phyloP scores from a whole-genome alignment of 2,888 invertebrate species.

The Peribatodes rhomboidaria region DNA sequence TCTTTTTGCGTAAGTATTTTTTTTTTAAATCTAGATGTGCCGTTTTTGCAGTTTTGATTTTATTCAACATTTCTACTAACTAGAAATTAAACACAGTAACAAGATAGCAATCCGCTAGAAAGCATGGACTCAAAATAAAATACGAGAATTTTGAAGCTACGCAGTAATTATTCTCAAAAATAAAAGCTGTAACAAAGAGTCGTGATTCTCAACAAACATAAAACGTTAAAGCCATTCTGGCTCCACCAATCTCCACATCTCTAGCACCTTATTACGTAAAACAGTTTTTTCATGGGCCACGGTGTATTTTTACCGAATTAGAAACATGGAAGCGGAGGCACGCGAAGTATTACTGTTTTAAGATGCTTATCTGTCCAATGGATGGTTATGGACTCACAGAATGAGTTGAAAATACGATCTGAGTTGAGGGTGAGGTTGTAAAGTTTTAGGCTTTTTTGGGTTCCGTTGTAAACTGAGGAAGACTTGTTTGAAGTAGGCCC shows the following conservation, averaged over 20 bases:
- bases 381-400: conserved; percentile 79
- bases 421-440: conserved; percentile 11
- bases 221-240: conserved; percentile 25
- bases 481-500: no score
- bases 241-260: conserved; percentile 21
- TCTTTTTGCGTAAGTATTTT: no score
- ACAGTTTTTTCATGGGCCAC: conserved; percentile 50
- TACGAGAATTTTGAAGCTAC: neutral
- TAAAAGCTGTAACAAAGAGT: neutral
- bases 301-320: conserved; percentile 65
- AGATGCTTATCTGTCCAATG: conserved; percentile 82
- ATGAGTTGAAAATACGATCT: conserved; percentile 63
- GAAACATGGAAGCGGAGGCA: conserved; percentile 71
- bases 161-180: neutral
- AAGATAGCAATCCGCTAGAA: no score
- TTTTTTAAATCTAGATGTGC: no score
- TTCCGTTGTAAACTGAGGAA: neutral
- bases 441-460: conserved; percentile 34
- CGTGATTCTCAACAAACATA: conserved; percentile 1
- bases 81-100: no score
- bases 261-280: conserved; percentile 44
- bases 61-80: no score
- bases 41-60: no score
- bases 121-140: no score
- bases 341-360: conserved; percentile 73